phyloP scores from a whole-genome alignment of 2,113 vertebrate species.

The Tonatia bakeri region DNA sequence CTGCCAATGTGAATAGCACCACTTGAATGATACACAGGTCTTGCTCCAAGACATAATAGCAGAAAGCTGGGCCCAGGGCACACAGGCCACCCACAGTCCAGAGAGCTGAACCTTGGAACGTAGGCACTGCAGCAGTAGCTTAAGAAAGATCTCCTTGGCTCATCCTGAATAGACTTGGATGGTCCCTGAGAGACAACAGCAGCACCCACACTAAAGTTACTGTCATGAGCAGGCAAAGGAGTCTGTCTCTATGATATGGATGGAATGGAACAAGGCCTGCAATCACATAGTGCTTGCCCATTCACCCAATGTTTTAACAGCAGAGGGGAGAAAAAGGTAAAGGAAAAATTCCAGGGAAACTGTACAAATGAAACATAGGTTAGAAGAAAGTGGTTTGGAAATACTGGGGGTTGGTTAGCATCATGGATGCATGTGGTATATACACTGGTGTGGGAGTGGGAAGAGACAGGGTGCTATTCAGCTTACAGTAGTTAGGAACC shows the following conservation, averaged over 20 bases:
- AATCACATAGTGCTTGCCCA: accelerated
- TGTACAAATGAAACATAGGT: background rate
- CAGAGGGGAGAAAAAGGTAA: background rate
- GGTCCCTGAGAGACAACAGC: too few relatives aligned
- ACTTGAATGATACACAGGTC: background rate
- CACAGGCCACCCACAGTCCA: accelerated
- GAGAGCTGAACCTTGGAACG: accelerated
- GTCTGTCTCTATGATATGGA: too few relatives aligned
- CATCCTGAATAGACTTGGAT: accelerated
- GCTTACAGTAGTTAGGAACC: background rate
- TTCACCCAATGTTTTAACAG: background rate
- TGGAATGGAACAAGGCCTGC: accelerated
- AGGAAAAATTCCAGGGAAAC: background rate
- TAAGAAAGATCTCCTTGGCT: background rate
- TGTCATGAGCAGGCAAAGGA: accelerated
- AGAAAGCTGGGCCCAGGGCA: too few relatives aligned
- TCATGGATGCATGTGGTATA: accelerated
- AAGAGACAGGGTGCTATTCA: accelerated
- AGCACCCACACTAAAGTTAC: background rate
- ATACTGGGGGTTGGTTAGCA: background rate
- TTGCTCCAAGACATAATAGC: background rate
- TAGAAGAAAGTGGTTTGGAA: background rate
- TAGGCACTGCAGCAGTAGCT: background rate
- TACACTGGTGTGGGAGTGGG: accelerated
- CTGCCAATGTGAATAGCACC: background rate